A percentile compares a stretch with the other conserved stretches of the same genome.
Evolutionary conservation across 2,797 vertebrate species (phyloP).

Genomic region (Loriculus beryllinus): DNA sequence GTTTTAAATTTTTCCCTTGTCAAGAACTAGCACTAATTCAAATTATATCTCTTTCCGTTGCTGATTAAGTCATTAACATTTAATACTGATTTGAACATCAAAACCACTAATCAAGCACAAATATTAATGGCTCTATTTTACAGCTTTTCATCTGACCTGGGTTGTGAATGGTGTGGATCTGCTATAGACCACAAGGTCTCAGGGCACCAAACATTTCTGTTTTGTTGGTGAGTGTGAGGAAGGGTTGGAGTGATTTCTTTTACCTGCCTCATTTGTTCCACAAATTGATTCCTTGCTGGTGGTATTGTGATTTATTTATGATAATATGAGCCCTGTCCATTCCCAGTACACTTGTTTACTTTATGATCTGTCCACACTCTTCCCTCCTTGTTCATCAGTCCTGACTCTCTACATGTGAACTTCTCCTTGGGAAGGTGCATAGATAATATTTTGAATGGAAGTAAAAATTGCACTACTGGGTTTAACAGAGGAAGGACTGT

Average conservation of each 20-base stretch:
- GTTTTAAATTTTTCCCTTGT: background rate
- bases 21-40: conserved; percentile 38
- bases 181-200: rapidly evolving
- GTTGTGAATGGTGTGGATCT: background rate
- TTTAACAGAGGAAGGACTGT: background rate
- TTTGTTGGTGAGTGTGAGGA: background rate
- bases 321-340: background rate
- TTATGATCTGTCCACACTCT: rapidly evolving
- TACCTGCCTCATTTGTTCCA: background rate
- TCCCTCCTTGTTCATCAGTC: background rate
- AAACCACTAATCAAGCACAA: conserved; percentile 47
- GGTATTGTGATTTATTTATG: background rate
- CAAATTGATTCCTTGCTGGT: background rate
- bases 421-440: background rate
- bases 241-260: background rate
- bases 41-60: conserved; percentile 53
- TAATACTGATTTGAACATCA: conserved; percentile 53
- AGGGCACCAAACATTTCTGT: background rate
- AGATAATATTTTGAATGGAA: background rate
- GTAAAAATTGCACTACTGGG: background rate
- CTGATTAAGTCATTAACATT: conserved; percentile 66
- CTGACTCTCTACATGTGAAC: background rate
- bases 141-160: background rate
- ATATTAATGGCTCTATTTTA: conserved; percentile 29
- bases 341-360: background rate